phyloP scores from a whole-genome alignment of 2,888 invertebrate genomes.

The Argyresthia albistria region DNA sequence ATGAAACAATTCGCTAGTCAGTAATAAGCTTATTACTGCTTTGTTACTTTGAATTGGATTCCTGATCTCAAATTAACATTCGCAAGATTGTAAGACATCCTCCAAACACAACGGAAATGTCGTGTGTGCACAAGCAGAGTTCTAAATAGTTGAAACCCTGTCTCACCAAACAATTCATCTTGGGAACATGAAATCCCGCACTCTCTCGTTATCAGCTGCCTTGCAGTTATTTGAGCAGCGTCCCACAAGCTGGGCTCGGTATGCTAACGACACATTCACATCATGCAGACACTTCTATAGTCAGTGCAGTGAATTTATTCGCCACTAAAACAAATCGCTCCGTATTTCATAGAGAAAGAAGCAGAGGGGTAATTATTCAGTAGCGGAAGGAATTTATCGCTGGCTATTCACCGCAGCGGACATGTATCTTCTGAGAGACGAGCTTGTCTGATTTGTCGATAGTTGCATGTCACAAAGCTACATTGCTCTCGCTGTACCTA shows the following conservation, averaged over 20 bases:
- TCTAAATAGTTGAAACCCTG: not conserved
- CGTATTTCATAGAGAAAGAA: not conserved
- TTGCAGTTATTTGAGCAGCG: slow-evolving; percentile 34
- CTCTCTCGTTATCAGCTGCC: slow-evolving; percentile 31
- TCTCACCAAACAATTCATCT: slow-evolving; percentile 2
- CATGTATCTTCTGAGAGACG: slow-evolving; percentile 1
- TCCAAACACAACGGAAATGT: not conserved
- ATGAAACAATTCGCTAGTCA: slow-evolving; percentile 42
- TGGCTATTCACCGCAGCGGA: slow-evolving; percentile 1
- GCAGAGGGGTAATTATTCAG: slow-evolving; percentile 4
- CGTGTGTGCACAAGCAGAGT: not conserved
- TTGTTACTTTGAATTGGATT: slow-evolving; percentile 2
- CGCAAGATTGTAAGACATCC: not conserved
- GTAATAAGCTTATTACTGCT: not conserved
- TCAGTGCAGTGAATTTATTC: not conserved
- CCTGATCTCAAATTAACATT: slow-evolving; percentile 1
- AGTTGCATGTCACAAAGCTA: not conserved
- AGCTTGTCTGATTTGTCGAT: slow-evolving; percentile 3
- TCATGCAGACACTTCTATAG: no score
- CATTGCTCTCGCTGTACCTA: slow-evolving; percentile 1
- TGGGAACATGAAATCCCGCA: not conserved
- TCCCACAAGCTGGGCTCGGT: slow-evolving; percentile 16
- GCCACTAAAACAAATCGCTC: not conserved
- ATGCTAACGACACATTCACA: slow-evolving; percentile 1
- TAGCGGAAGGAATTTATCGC: slow-evolving; percentile 4